These are phyloP conservation scores for Orthosia incerta DNA, from an alignment of 2,888 invertebrate species.

Conservation along the genomic window DNA sequence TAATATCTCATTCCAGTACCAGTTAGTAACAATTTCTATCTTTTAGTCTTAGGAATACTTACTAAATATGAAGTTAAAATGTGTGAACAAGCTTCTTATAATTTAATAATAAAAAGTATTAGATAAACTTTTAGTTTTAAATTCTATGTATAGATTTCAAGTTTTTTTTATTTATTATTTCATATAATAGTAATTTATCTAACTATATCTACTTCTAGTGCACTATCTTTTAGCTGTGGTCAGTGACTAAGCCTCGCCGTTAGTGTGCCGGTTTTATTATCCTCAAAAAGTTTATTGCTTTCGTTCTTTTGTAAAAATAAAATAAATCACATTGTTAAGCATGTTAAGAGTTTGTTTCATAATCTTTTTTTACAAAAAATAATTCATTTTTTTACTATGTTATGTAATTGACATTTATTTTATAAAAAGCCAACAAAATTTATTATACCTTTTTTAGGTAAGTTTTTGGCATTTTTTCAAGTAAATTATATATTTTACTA, in stretches of 20 bases:
- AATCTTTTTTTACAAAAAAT: slow-evolving; percentile 43
- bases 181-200: slow-evolving; percentile 88
- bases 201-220: slow-evolving; percentile 89
- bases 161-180: slow-evolving; percentile 81
- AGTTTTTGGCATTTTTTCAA: slow-evolving; percentile 47
- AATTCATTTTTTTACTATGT: slow-evolving; percentile 46
- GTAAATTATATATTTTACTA: slow-evolving; percentile 24
- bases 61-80: slow-evolving; percentile 90
- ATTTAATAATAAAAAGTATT: slow-evolving; percentile 90
- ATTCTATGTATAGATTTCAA: slow-evolving; percentile 91
- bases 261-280: slow-evolving; percentile 76
- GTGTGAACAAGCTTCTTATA: slow-evolving; percentile 91
- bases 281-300: slow-evolving; percentile 49
- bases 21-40: slow-evolving; percentile 75
- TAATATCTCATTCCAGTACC: slow-evolving; percentile 79
- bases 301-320: slow-evolving; percentile 30
- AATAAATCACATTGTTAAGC: slow-evolving; percentile 18
- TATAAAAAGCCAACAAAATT: slow-evolving; percentile 19
- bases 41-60: slow-evolving; percentile 86
- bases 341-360: slow-evolving; percentile 10
- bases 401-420: slow-evolving; percentile 62
- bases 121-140: slow-evolving; percentile 90
- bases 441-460: slow-evolving; percentile 10
- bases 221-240: slow-evolving; percentile 90
- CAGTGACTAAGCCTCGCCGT: slow-evolving; percentile 83